These are phyloP conservation scores for Cyclophora albipunctata DNA, from an alignment of 2,888 invertebrate genomes.

Conservation along the genomic window DNA sequence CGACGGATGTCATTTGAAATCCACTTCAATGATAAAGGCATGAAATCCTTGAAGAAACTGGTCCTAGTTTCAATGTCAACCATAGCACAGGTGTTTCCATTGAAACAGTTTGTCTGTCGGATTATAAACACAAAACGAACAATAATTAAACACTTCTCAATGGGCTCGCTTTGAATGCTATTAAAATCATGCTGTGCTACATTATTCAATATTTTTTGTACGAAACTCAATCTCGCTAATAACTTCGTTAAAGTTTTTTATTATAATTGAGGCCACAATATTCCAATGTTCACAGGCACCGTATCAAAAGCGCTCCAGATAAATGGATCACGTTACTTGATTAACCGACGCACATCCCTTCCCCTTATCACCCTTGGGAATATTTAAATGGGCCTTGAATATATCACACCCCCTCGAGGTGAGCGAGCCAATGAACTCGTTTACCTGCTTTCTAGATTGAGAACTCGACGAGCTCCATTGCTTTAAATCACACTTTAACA, in stretches of 20 bases:
- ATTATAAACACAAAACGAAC: too few species aligned
- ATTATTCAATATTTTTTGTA: too few species aligned
- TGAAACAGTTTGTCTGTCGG: too few species aligned
- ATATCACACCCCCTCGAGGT: conserved; percentile 64
- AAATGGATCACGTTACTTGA: conserved; percentile 76
- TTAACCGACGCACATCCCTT: conserved; percentile 70
- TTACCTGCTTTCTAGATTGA: conserved; percentile 62
- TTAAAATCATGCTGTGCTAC: too few species aligned
- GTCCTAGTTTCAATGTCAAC: conserved; percentile 19
- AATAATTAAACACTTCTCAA: too few species aligned
- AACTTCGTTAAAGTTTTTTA: neutral
- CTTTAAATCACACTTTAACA: conserved; percentile 32
- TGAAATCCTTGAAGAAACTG: conserved; percentile 18
- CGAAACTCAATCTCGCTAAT: too few species aligned
- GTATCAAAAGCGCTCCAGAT: conserved; percentile 71
- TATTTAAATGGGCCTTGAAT: conserved; percentile 72
- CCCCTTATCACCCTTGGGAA: conserved; percentile 72
- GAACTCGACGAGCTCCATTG: conserved; percentile 60
- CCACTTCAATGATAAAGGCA: neutral
- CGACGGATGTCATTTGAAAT: conserved; percentile 6
- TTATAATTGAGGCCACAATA: conserved; percentile 59
- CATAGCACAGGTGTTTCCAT: conserved; percentile 12
- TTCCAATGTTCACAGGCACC: conserved; percentile 64
- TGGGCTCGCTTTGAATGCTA: too few species aligned
- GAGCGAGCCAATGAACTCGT: conserved; percentile 50